These are phyloP conservation scores for Hirundo rustica DNA, from an alignment of 2,797 vertebrate species.

Conservation along the genomic window DNA sequence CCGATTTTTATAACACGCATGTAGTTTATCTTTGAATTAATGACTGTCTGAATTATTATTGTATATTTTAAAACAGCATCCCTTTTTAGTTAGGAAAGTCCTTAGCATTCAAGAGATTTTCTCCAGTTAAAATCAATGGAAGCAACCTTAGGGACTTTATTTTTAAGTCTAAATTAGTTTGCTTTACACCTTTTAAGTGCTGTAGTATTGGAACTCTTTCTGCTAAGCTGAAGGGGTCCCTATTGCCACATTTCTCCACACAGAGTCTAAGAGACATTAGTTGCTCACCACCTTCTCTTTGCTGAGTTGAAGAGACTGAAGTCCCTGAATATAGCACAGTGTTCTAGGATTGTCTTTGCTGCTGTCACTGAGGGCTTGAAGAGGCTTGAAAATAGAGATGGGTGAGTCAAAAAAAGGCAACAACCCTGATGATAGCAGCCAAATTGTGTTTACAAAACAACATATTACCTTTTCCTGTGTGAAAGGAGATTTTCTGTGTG, in stretches of 20 bases:
- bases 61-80: not conserved
- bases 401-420: not conserved
- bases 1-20: not conserved
- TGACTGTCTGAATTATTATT: not conserved
- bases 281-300: not conserved
- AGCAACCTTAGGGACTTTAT: not conserved
- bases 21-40: not conserved
- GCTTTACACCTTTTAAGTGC: not conserved
- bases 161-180: not conserved
- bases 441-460: not conserved
- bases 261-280: not conserved
- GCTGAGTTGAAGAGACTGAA: not conserved
- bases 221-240: not conserved
- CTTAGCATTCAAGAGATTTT: not conserved
- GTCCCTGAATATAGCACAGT: not conserved
- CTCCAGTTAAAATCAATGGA: not conserved
- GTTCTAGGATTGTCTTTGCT: not conserved
- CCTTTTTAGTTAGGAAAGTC: not conserved
- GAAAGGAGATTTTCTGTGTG: not conserved
- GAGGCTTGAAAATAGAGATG: not conserved
- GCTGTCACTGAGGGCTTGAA: not conserved
- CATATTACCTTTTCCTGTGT: fast-evolving
- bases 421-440: fast-evolving
- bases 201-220: not conserved
- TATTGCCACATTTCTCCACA: not conserved